Percentiles rank a stretch among this genome's conserved stretches.
Evolutionary conservation across 2,888 invertebrate genomes (phyloP).

Genomic region (Terebella lapidaria): DNA sequence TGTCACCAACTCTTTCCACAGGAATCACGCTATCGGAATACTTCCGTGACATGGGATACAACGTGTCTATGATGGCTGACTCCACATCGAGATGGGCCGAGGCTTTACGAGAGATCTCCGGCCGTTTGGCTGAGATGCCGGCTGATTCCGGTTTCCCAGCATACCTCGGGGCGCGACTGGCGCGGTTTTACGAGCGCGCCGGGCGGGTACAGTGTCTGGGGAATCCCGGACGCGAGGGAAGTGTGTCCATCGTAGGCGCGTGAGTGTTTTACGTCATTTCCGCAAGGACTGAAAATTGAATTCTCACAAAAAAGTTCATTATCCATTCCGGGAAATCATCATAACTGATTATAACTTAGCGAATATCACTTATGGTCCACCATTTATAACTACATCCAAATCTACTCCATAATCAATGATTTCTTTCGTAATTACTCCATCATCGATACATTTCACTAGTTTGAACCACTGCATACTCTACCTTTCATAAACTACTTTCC

Average conservation of each 20-base stretch:
- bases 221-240: conserved; percentile 96
- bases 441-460: too few relatives aligned
- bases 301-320: too few relatives aligned
- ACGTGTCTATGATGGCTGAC: conserved; percentile 99
- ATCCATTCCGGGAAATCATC: too few relatives aligned
- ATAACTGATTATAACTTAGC: too few relatives aligned
- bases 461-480: too few relatives aligned
- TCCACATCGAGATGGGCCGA: conserved; percentile 99
- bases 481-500: too few relatives aligned
- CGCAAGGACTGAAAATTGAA: neutral
- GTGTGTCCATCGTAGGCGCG: conserved; percentile 98
- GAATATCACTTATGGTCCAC: too few relatives aligned
- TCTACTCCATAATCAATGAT: too few relatives aligned
- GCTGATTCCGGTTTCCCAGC: conserved; percentile 95
- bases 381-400: too few relatives aligned
- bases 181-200: conserved; percentile 99
- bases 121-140: conserved; percentile 99
- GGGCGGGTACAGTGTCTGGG: conserved; percentile 95
- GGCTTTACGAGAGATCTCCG: conserved; percentile 98
- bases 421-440: too few relatives aligned
- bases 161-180: conserved; percentile 94
- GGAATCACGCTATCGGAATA: conserved; percentile 99
- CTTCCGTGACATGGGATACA: conserved; percentile 96
- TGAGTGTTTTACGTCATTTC: conserved; percentile 52
- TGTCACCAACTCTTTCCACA: too few relatives aligned